Conservation (phyloP, 1,140 invertebrate genomes). For the Pseudomyrmex flavicornis region DNA sequence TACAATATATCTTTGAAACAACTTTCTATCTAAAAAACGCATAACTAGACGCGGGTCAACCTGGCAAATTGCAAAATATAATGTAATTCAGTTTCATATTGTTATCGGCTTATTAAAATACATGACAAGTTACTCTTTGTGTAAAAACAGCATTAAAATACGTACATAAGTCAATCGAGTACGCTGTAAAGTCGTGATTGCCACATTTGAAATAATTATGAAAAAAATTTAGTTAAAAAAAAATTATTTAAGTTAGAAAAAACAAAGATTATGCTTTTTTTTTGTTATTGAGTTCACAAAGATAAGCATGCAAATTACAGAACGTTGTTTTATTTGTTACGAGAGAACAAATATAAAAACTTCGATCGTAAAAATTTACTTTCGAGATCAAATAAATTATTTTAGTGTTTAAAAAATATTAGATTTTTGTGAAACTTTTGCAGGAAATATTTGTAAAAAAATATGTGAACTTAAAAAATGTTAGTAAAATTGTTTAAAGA, state of each 20-base stretch:
- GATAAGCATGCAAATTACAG: background rate
- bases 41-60: conserved; percentile 10
- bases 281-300: conserved; percentile 6
- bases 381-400: background rate
- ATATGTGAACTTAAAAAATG: too few species aligned
- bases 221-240: conserved; percentile 6
- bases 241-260: background rate
- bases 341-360: background rate
- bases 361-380: background rate
- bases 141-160: background rate
- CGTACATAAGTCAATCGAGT: background rate
- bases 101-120: background rate
- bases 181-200: conserved; percentile 8
- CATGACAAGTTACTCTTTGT: background rate
- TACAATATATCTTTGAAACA: conserved; percentile 23
- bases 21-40: conserved; percentile 17
- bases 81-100: conserved; percentile 1
- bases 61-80: background rate
- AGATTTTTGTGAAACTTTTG: background rate
- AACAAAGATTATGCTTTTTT: background rate
- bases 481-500: too few species aligned
- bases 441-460: too few species aligned
- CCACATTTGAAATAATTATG: conserved; percentile 16
- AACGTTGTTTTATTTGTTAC: background rate
- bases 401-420: conserved; percentile 12